Percentiles rank a stretch among this genome's conserved stretches.
Conservation (phyloP, 2,113 vertebrate species). For the Rhinogobius similis region DNA sequence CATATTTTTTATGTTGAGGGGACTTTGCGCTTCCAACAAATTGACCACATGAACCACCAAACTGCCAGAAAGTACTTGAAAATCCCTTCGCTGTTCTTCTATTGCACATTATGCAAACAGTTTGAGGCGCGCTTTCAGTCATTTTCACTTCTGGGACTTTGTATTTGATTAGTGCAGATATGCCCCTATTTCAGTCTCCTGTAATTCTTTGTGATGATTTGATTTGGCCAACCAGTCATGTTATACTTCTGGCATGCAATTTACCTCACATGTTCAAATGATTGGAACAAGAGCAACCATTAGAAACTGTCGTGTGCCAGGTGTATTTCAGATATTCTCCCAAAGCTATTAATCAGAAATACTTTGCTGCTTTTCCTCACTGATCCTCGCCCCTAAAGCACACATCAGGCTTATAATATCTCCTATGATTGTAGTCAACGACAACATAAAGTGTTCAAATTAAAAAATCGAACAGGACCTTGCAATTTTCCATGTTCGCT, state of each 20-base stretch:
- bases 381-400: neutral
- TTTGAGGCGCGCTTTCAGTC: neutral
- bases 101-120: neutral
- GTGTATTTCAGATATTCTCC: neutral
- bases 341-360: neutral
- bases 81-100: neutral
- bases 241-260: neutral
- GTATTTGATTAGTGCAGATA: neutral
- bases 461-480: constrained; percentile 10
- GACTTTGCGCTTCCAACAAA: too few relatives aligned
- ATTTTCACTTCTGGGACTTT: neutral
- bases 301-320: neutral
- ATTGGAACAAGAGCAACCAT: too few relatives aligned
- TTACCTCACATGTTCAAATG: neutral
- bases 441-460: constrained; percentile 7
- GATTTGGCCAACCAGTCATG: neutral
- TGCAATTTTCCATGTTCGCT: neutral
- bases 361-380: neutral
- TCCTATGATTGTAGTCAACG: neutral
- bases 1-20: too few relatives aligned
- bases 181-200: neutral
- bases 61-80: too few relatives aligned
- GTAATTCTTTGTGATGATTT: neutral
- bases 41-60: too few relatives aligned
- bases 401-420: neutral